Evolutionary conservation across 2,888 invertebrate genomes (phyloP), one percentile per base, ranked within the genome.

Genomic region (Catotricha subobsoleta): DNA sequence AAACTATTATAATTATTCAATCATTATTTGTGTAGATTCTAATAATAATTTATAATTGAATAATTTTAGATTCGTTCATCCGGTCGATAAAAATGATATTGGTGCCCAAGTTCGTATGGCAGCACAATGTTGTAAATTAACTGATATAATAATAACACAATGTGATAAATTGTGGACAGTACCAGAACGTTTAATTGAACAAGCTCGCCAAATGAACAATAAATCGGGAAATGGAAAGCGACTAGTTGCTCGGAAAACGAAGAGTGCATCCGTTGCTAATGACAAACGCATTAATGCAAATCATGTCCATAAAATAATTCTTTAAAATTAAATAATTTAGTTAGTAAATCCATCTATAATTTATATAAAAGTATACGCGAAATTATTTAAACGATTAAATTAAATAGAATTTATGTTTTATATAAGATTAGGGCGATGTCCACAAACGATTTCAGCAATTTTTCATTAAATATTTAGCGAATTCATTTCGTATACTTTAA

Each of bases 51-150:
- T n/a, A 36, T 15, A 15, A 15, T 25, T 21, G 16, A 15, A n/a
- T 19, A 3, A 36, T 34, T 44, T 13, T 38, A 53, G 60, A 49
- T 56, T 50, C 45, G 55, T 64, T 15, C 67, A 76, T 66, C 68
- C 72, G 53, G 55, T 67, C 54, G 66, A 77, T 64, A 68, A 76
- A 65, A 67, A 69, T 53, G 64, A 74, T 66, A 67, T 81, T 52
- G 74, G 71, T 52, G 78, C 75, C 34, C 82, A 86, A 59, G 72
- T 86, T 5, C 79, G 80, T 47, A 78, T 84, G 60, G 91, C 91
- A 1, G 87, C 88, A 5, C 76, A 82, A 52, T 90, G 86, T 51
- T 87, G 87, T 55, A 77, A 76, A 56, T 74, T 90, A 43, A 84
- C 90, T 28, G 83, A 86, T 58, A 75, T 80, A 39, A 65, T 92